A percentile compares a stretch with the other conserved stretches of the same genome.
These are phyloP conservation scores for Brenthis ino DNA, from an alignment of 2,888 invertebrate species.

Conservation along the genomic window DNA sequence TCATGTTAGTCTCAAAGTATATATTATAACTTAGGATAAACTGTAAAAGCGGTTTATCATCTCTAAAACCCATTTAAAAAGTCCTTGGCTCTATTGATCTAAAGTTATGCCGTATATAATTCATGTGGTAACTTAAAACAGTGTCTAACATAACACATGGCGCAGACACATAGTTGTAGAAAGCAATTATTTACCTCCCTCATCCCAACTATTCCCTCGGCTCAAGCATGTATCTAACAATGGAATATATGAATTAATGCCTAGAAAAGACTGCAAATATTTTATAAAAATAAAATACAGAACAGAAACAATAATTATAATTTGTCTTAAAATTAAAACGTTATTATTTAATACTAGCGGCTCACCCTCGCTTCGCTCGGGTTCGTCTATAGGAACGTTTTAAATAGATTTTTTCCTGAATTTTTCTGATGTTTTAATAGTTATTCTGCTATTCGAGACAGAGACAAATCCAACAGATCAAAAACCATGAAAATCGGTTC, in stretches of 20 bases:
- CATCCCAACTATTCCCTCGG: slow-evolving; percentile 79
- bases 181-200: slow-evolving; percentile 78
- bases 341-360: too few relatives aligned
- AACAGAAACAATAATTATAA: too few relatives aligned
- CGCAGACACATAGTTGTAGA: slow-evolving; percentile 77
- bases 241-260: slow-evolving; percentile 43
- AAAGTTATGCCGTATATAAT: slow-evolving; percentile 48
- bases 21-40: slow-evolving; percentile 1
- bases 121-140: slow-evolving; percentile 69
- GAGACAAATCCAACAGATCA: too few relatives aligned
- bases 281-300: not conserved
- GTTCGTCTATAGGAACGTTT: too few relatives aligned
- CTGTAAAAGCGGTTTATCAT: slow-evolving; percentile 19
- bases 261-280: slow-evolving; percentile 49
- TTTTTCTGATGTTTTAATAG: too few relatives aligned
- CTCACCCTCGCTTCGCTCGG: too few relatives aligned
- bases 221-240: slow-evolving; percentile 66
- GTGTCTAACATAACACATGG: slow-evolving; percentile 75
- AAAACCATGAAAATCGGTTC: too few relatives aligned
- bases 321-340: too few relatives aligned
- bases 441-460: too few relatives aligned
- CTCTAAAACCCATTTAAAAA: slow-evolving; percentile 27
- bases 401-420: too few relatives aligned
- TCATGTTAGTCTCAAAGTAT: not conserved
- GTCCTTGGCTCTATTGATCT: slow-evolving; percentile 39